Conservation (phyloP, 2,113 vertebrate species). For the Sinocyclocheilus grahami region DNA sequence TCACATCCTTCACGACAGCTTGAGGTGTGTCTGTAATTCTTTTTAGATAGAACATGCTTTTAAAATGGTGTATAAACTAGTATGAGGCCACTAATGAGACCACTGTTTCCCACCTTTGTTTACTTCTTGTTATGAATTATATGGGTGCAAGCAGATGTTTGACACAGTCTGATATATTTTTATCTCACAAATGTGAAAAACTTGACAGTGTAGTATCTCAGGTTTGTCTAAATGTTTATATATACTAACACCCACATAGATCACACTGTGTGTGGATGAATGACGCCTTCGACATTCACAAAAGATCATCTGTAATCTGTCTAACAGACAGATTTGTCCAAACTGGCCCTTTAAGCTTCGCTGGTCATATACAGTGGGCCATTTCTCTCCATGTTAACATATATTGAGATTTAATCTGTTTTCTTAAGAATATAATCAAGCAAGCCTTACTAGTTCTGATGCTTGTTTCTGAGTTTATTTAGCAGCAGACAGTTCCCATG, state of each 20-base stretch:
- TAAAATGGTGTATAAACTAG: too few relatives aligned
- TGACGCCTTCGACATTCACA: background rate
- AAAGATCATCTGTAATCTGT: conserved; percentile 23
- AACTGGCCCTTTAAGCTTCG: conserved; percentile 11
- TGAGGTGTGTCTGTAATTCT: background rate
- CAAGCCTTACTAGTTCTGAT: background rate
- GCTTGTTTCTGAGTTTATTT: background rate
- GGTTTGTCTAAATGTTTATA: background rate
- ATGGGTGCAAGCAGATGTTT: background rate
- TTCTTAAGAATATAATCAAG: conserved; percentile 22
- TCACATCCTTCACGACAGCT: background rate
- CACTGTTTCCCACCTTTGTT: background rate
- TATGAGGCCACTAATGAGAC: background rate
- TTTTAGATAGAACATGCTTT: background rate
- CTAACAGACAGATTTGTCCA: conserved; percentile 36
- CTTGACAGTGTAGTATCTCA: background rate
- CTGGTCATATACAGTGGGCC: conserved; percentile 12
- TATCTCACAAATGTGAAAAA: background rate
- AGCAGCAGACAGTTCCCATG: conserved; percentile 1
- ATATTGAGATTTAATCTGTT: conserved; percentile 19
- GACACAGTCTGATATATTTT: background rate
- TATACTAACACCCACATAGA: background rate
- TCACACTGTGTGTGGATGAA: background rate
- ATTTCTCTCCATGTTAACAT: background rate
- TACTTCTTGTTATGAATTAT: background rate